Base-by-base conservation (phyloP, 1,140 invertebrate genomes). In the Scylla paramamosain region DNA sequence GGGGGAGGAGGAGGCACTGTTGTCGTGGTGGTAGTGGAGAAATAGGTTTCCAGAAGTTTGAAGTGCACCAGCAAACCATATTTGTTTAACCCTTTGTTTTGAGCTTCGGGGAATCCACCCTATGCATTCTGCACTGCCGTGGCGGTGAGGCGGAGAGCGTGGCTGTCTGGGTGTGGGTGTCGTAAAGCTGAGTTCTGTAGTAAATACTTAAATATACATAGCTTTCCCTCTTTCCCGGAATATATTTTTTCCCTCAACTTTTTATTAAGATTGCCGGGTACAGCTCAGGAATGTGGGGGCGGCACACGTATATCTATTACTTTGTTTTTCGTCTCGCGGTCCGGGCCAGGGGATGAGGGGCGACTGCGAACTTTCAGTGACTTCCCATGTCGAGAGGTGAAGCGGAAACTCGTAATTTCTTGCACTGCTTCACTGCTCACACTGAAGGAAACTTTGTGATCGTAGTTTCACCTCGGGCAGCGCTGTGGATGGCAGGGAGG, bases 381-480 rank as follows among this genome's bases (percentile, higher is more conserved):
- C 67, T 77, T 77, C 67, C 67, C 25, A 77, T 77, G 67, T 77
- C 6, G 67, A n/a, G 67, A 77, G 67, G 67, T 20, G 67, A 77
- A 77, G 67, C 67, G 67, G 67, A 77, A 77, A 77, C n/a, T n/a
- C 67, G n/a, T 77, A 77, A 77, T 77, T 77, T 77, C 25, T 77
- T 77, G 67, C 67, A 7, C 67, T 77, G 67, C 67, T 77, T 77
- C 67, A 77, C 52, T 77, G 67, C 20, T n/a, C 67, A 77, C 67
- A 77, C 52, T 77, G 67, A 77, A 77, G 67, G 67, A 77, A 77
- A 77, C 67, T 77, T 77, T n/a, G 20, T 77, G 67, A 25, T n/a
- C 67, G 67, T 20, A 25, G 67, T 77, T 77, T 77, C 67, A 77
- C 67, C n/a, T n/a, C 67, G 67, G 20, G 25, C 67, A 20, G 25